These are phyloP conservation scores for Myocastor coypus DNA, from an alignment of 2,113 vertebrate genomes.

Conservation along the genomic window DNA sequence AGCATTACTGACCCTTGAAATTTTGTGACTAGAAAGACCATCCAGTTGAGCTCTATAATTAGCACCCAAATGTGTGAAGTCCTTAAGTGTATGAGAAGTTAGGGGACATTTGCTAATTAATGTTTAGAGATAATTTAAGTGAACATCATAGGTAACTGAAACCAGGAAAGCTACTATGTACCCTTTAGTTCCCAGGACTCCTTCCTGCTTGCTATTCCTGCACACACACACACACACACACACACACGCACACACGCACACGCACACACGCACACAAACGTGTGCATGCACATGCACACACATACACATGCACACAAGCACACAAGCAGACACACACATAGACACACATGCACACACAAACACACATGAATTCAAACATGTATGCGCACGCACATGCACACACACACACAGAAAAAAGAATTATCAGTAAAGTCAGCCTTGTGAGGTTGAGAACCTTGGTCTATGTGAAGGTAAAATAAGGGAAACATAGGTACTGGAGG, in stretches of 20 bases:
- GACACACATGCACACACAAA: too few species aligned
- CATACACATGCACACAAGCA: neutral
- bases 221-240: neutral
- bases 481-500: neutral
- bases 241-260: too few species aligned
- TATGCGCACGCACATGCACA: too few species aligned
- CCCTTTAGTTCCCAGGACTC: neutral
- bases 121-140: neutral
- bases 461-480: neutral
- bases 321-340: too few species aligned
- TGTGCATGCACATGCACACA: too few species aligned
- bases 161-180: neutral
- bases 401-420: neutral
- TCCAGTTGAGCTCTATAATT: neutral
- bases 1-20: neutral
- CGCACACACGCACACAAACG: too few species aligned
- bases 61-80: neutral
- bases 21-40: neutral
- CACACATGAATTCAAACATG: too few species aligned
- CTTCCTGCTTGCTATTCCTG: fast-evolving
- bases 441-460: neutral
- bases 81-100: neutral
- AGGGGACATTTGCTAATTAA: neutral
- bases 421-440: neutral
- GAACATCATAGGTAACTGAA: neutral